Percentiles rank a stretch among this genome's conserved stretches.
Conservation (phyloP, 2,113 vertebrate genomes). For the Desmodus rotundus region DNA sequence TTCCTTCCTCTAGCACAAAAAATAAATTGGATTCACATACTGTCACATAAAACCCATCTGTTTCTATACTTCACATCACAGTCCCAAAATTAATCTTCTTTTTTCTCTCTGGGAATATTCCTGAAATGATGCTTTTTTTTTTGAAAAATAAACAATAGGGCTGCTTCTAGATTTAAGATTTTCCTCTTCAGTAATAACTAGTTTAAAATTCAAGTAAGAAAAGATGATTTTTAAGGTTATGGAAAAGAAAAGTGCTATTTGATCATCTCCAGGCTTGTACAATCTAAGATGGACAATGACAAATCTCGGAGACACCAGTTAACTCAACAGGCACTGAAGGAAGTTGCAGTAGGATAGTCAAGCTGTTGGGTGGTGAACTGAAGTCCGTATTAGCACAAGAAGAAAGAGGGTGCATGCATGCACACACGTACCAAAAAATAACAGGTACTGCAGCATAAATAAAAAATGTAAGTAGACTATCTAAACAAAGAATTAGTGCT, state of each 20-base stretch:
- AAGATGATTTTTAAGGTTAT: neutral
- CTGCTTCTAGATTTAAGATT: neutral
- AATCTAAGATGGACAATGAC: neutral
- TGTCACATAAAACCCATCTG: neutral
- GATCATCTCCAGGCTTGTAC: neutral
- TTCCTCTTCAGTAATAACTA: neutral
- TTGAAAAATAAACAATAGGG: neutral
- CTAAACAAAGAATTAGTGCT: neutral
- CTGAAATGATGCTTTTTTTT: neutral
- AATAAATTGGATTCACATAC: neutral
- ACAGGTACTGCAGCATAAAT: neutral
- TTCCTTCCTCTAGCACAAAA: neutral
- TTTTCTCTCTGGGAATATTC: neutral
- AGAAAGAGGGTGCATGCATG: neutral
- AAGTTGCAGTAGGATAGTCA: neutral
- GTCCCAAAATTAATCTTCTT: neutral
- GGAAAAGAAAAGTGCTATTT: neutral
- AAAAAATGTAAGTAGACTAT: neutral
- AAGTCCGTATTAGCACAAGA: neutral
- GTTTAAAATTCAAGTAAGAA: neutral
- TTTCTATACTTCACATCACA: neutral
- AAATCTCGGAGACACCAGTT: neutral
- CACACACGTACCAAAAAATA: neutral
- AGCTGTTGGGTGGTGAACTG: neutral
- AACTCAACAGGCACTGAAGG: neutral